Evolutionary conservation across 2,113 vertebrate genomes (phyloP), one percentile per base, ranked within the genome.

Genomic region (Toxotes jaculatrix): DNA sequence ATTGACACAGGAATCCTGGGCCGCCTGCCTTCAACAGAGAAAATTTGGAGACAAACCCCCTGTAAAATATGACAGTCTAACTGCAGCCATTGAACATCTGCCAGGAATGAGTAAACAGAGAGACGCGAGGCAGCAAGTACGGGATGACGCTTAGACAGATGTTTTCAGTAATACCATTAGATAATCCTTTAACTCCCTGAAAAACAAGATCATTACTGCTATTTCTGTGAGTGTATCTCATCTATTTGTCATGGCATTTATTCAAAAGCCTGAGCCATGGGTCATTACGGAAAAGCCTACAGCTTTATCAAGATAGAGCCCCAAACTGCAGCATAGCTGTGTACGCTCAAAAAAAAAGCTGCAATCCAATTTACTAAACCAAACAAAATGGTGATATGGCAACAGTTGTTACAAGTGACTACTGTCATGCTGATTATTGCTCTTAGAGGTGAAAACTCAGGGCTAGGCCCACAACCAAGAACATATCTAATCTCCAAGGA

Each of bases 181-280:
- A 93, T 94, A 94, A 93, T 93, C 91, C 87, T 83, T 89, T 90
- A 92, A 94, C 85, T 91, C 89, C 74, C 85, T 57, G 43, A 83
- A 93, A 93, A 94, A 93, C 87, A 92, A 88, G 78, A 94, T 91
- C 89, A 88, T 92, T 93, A 90, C 83, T 83, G 87, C 83, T 84
- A 86, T 90, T 91, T 91, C 82, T 83, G 78, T 56, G 75, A 74
- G 73, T 78, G 79, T 71, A 89, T 91, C 86, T 80, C 90, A 86
- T 92, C 82, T 90, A 84, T 91, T 89, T 93, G 84, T 68, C 77
- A 82, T 90, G 89, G 90, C 84, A 83, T 85, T 81, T 76, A 74
- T 86, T 89, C 80, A 91, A 82, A 84, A 76, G 73, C 76, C 83
- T 82, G 49, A 70, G 70, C 81, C 75, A 61, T 60, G 70, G 86